Evolutionary conservation across 2,888 invertebrate genomes (phyloP).

Genomic region (Poecilobothrus nobilitatus): DNA sequence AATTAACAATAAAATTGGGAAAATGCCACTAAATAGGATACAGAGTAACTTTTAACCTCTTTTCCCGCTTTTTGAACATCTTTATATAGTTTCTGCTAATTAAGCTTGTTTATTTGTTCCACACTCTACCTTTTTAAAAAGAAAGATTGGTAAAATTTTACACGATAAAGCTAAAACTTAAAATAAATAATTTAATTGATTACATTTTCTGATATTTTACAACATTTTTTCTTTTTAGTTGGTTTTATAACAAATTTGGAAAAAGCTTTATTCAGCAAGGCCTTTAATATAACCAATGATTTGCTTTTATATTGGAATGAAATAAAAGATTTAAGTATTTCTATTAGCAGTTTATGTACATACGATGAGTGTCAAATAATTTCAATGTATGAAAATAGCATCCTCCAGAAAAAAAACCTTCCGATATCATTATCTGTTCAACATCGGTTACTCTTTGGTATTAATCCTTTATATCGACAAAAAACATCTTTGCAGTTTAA

Average conservation of each 20-base stretch:
- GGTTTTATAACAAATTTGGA: constrained; percentile 27
- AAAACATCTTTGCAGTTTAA: constrained; percentile 29
- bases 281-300: constrained; percentile 24
- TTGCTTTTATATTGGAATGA: constrained; percentile 29
- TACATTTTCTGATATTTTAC: background rate
- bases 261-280: constrained; percentile 26
- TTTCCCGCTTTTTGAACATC: too few relatives aligned
- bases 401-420: background rate
- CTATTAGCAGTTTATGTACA: constrained; percentile 22
- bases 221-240: constrained; percentile 23
- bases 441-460: constrained; percentile 29
- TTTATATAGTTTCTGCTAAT: too few relatives aligned
- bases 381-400: constrained; percentile 28
- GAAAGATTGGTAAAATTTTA: too few relatives aligned
- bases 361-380: constrained; percentile 24
- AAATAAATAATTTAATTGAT: background rate
- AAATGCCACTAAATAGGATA: too few relatives aligned
- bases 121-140: too few relatives aligned
- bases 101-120: too few relatives aligned
- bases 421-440: background rate
- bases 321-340: constrained; percentile 28
- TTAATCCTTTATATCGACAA: constrained; percentile 31
- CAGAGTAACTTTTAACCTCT: too few relatives aligned
- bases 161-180: too few relatives aligned
- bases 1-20: too few relatives aligned